Conservation (phyloP, 1,140 invertebrate species). For the Drosophila serrata region DNA sequence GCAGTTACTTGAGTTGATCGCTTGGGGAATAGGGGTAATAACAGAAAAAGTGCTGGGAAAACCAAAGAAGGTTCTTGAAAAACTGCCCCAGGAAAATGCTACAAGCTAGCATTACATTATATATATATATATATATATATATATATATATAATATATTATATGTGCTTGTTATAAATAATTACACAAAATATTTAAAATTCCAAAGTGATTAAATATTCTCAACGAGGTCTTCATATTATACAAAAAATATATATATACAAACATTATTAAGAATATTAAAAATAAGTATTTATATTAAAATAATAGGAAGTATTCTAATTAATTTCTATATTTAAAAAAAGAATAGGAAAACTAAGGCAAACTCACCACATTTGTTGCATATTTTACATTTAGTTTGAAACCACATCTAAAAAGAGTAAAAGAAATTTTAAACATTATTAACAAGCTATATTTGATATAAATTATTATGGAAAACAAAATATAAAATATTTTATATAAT, state of each 20-base stretch:
- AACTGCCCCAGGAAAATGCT: not conserved
- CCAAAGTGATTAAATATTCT: not conserved
- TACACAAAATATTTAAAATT: no score
- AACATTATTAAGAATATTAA: no score
- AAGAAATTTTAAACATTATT: not conserved
- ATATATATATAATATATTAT: no score
- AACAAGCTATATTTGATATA: not conserved
- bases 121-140: no score
- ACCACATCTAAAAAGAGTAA: no score
- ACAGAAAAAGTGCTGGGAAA: not conserved
- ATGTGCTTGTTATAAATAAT: not conserved
- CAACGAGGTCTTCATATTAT: not conserved
- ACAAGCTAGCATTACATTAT: no score
- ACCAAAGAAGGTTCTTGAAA: not conserved
- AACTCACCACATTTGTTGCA: no score
- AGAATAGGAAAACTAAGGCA: no score
- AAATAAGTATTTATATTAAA: not conserved
- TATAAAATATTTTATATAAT: not conserved
- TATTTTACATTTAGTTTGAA: no score
- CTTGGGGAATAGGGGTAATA: conserved; percentile 11
- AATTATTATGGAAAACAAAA: not conserved
- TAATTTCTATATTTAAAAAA: not conserved
- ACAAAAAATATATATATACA: not conserved
- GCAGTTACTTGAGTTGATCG: not conserved
- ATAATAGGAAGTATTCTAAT: not conserved